Conservation (phyloP, 2,113 vertebrate species). For the Siniperca knerii region DNA sequence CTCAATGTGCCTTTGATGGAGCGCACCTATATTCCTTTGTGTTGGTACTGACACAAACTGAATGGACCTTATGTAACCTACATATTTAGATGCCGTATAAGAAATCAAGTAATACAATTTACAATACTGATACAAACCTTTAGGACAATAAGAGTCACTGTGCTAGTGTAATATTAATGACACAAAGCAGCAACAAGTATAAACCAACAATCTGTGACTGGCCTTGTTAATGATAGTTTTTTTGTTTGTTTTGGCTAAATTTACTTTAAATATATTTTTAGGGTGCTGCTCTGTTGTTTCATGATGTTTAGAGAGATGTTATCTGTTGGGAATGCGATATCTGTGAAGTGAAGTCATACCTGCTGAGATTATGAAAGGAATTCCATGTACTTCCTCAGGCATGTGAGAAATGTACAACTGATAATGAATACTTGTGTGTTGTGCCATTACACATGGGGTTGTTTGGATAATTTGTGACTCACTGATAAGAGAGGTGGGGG, state of each 20-base stretch:
- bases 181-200: not conserved
- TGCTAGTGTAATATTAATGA: not conserved
- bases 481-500: constrained; percentile 21
- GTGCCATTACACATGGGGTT: not conserved
- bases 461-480: constrained; percentile 17
- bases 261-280: not conserved
- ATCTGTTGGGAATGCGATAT: not conserved
- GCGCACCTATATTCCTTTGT: not conserved
- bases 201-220: not conserved
- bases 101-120: not conserved
- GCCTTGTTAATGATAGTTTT: not conserved
- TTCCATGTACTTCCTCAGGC: not conserved
- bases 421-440: constrained; percentile 1
- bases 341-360: not conserved
- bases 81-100: not conserved
- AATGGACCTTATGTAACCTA: not conserved
- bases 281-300: not conserved
- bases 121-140: not conserved
- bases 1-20: not conserved
- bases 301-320: not conserved
- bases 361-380: constrained; percentile 3
- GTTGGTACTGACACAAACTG: not conserved
- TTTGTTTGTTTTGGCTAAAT: too few species aligned
- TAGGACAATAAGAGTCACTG: not conserved
- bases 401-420: not conserved